phyloP scores from a whole-genome alignment of 2,113 vertebrate genomes.

The Lepidothrix coronata region DNA sequence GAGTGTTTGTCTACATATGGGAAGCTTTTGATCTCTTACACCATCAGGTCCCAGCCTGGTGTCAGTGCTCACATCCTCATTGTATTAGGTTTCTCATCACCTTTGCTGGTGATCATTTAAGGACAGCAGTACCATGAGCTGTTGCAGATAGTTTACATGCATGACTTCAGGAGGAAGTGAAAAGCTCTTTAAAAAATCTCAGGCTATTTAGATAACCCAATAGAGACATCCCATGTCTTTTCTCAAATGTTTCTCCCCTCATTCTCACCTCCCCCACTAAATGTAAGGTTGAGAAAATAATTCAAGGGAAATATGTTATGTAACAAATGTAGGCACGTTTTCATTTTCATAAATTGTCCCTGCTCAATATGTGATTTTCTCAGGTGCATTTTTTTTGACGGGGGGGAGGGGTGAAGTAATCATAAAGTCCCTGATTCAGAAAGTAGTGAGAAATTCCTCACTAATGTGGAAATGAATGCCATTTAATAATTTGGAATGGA shows the following conservation, averaged over 20 bases:
- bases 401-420: neutral
- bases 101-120: neutral
- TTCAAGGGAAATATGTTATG: neutral
- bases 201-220: neutral
- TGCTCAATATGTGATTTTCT: neutral
- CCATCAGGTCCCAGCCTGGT: neutral
- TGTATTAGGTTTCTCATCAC: neutral
- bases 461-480: neutral
- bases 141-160: neutral
- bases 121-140: neutral
- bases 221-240: neutral
- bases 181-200: neutral
- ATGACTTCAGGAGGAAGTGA: neutral
- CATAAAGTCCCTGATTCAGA: neutral
- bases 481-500: neutral
- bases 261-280: conserved; percentile 21
- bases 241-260: neutral
- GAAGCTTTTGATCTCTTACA: neutral
- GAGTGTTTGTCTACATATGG: neutral
- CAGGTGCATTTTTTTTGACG: neutral
- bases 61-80: neutral
- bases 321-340: neutral
- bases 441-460: neutral
- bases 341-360: neutral
- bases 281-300: conserved; percentile 14